Evolutionary conservation across 2,888 invertebrate species (phyloP), one percentile per base, ranked within the genome.

Genomic region (Himalopsyche tibetana): DNA sequence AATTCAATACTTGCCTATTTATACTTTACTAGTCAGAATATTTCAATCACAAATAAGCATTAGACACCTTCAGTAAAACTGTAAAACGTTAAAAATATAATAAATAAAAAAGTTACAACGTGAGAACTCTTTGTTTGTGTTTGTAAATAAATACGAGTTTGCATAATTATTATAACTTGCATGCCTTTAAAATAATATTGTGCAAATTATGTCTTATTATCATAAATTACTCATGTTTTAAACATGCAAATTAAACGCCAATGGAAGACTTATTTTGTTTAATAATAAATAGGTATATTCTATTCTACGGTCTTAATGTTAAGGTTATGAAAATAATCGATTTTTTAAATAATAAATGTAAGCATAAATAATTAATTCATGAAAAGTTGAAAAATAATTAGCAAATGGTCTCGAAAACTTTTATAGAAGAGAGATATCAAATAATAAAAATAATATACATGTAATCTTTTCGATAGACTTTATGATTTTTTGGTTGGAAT

Each of bases 1-100:
- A 87, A 87, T 87, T 87, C 81, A 82, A 55, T 55, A 69, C 51
- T 51, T 83, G 55, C 51, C 42, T 79, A 85, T 87, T 8, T 45
- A 11, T 45, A 45, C 45, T 11, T 45, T 2, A 11, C 2, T 9
- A 45, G 9, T 45, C 8, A 45, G 9, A 5, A 45, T 45, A 45
- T 45, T 45, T 45, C 4, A 45, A 45, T 45, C 45, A 9, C 8
- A 45, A 45, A 63, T 63, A 8, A 63, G 19, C 56, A 63, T 63
- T 63, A 11, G n/a, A n/a, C n/a, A n/a, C n/a, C n/a, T n/a, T n/a
- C 12, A 28, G 1, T 12, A 19, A 63, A n/a, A 28, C 19, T 63
- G 11, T 63, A 19, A 5, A 63, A 19, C 12, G 19, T 19, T 63
- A 11, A 63, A 63, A 63, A 28, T 28, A 28, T 28, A 28, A 28